A percentile compares a stretch with the other conserved stretches of the same genome.
phyloP scores from a whole-genome alignment of 1,140 invertebrate genomes.

The Semibalanus balanoides region DNA sequence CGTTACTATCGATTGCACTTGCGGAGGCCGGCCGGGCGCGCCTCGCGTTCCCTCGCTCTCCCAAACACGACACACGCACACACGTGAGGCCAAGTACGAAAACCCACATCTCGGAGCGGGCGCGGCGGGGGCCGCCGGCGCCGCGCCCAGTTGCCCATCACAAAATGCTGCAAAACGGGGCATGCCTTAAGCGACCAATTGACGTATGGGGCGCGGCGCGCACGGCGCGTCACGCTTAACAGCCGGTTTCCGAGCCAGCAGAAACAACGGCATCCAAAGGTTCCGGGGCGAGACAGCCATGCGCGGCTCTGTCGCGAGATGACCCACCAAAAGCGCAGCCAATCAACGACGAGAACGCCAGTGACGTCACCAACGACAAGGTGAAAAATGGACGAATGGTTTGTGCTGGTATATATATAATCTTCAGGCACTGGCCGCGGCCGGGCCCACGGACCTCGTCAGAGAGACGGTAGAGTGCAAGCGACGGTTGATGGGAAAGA shows the following conservation, averaged over 20 bases:
- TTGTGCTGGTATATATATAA: not conserved
- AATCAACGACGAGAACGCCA: constrained; percentile 1
- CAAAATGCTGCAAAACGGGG: not conserved
- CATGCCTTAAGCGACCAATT: not conserved
- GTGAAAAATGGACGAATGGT: constrained; percentile 2
- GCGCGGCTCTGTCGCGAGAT: not conserved
- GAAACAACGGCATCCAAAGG: not conserved
- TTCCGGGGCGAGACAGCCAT: not conserved
- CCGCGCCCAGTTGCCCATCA: not conserved
- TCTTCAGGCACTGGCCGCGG: not conserved
- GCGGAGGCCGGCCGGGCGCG: no score
- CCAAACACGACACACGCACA: constrained; percentile 1
- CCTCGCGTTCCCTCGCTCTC: no score
- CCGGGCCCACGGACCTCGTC: no score
- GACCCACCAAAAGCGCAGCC: not conserved
- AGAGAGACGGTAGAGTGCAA: not conserved
- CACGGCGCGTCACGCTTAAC: not conserved
- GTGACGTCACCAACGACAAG: constrained; percentile 1
- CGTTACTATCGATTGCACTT: no score
- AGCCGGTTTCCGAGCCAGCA: not conserved
- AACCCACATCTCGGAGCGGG: not conserved
- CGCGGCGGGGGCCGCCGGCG: no score
- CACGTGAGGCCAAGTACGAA: not conserved
- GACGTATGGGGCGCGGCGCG: not conserved
- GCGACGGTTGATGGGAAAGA: not conserved